Evolutionary conservation across 2,888 invertebrate genomes (phyloP), one percentile per base, ranked within the genome.

Genomic region (Tipula confusa): DNA sequence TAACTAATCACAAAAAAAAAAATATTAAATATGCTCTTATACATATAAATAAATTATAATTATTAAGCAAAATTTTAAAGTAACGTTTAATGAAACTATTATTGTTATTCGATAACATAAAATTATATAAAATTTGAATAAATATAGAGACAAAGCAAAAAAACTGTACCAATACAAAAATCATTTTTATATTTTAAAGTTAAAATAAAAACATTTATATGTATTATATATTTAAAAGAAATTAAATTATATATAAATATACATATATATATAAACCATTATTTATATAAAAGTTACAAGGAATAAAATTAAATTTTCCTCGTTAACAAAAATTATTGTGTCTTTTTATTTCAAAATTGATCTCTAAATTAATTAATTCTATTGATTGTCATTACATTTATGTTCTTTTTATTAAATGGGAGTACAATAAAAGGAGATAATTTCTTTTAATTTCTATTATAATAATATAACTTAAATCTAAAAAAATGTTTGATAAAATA

Each of bases 271-370:
- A 48, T 18, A 48, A 48, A 18, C 11, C 24, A 64, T 64, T 64
- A 64, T 64, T 64, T 64, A 64, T 64, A 64, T 64, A 64, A 64
- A 64, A 64, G 24, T 64, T 64, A 64, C 24, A 64, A 64, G 24
- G 64, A 64, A 64, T 64, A 64, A 64, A 64, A 64, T 64, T 43
- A 24, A 24, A 64, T 24, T 64, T 64, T 64, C 64, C 64, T 24
- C 24, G 64, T 64, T 18, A 24, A 64, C 64, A 64, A 64, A 2
- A 6, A 0, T 43, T 64, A n/a, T n/a, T 18, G 18, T 13, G 64
- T 64, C 24, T 64, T 64, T 64, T 24, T 64, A 43, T 33, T 33
- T 1, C n/a, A n/a, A n/a, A n/a, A n/a, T n/a, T n/a, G n/a, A n/a
- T n/a, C n/a, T n/a, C n/a, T n/a, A n/a, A n/a, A n/a, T n/a, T n/a